phyloP scores from a whole-genome alignment of 1,140 invertebrate genomes.

The Chrysoperla carnea region DNA sequence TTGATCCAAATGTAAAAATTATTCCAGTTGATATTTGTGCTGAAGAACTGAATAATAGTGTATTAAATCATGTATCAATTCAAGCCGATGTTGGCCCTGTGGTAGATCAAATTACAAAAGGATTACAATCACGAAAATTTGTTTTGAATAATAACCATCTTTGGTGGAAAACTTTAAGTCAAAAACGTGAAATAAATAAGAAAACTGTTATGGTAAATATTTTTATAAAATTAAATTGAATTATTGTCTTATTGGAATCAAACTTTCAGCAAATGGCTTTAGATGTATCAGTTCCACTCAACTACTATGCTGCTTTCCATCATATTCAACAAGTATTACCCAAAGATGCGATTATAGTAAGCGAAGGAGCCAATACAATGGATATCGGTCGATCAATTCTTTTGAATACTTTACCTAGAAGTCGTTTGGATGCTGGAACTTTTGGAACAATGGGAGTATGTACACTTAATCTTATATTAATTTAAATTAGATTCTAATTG shows the following conservation, averaged over 20 bases:
- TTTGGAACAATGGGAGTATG: conserved; percentile 90
- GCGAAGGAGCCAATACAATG: conserved; percentile 97
- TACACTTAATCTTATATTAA: not conserved
- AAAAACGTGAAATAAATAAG: conserved; percentile 35
- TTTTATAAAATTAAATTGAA: not conserved
- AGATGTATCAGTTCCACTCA: conserved; percentile 58
- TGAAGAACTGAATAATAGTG: conserved; percentile 86
- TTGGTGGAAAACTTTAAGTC: conserved; percentile 39
- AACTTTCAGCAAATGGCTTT: conserved; percentile 32
- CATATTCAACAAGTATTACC: conserved; percentile 56
- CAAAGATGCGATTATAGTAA: conserved; percentile 79
- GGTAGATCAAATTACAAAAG: conserved; percentile 32
- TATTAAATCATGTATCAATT: conserved; percentile 51
- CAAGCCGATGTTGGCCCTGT: conserved; percentile 64
- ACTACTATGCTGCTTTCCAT: conserved; percentile 86
- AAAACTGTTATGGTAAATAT: conserved; percentile 27
- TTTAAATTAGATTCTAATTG: not conserved
- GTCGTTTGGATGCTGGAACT: conserved; percentile 77
- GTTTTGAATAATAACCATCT: conserved; percentile 20
- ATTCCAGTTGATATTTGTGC: conserved; percentile 83
- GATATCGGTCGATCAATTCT: conserved; percentile 87
- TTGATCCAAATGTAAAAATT: conserved; percentile 63
- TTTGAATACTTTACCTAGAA: conserved; percentile 61
- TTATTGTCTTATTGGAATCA: not conserved
- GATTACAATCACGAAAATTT: conserved; percentile 19